Conservation (phyloP, 2,113 vertebrate species). For the Gavialis gangeticus region DNA sequence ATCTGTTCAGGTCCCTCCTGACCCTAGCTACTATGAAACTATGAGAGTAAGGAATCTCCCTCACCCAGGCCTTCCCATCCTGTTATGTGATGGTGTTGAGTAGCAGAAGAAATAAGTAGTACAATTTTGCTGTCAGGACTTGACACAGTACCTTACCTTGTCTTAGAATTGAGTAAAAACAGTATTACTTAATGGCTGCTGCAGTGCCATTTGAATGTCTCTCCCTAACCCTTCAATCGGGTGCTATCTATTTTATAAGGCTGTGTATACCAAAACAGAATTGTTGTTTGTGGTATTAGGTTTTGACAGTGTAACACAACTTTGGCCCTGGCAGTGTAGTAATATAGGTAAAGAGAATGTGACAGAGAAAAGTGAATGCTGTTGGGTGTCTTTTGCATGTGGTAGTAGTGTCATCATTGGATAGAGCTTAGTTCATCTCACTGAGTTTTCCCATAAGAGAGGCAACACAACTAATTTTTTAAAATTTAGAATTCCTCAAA, state of each 20-base stretch:
- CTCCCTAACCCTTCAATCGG: neutral
- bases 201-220: neutral
- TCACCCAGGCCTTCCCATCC: no score
- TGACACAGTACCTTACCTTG: neutral
- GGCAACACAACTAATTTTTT: neutral
- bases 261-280: neutral
- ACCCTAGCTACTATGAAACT: no score
- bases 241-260: neutral
- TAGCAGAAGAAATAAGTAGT: neutral
- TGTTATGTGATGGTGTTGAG: neutral
- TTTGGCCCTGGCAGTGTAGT: neutral
- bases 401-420: neutral
- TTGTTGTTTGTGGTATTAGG: neutral
- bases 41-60: no score
- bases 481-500: neutral
- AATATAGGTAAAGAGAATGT: neutral
- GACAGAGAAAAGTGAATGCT: neutral
- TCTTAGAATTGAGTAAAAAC: neutral
- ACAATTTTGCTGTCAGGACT: neutral
- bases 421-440: neutral
- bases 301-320: neutral
- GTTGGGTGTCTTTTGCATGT: neutral
- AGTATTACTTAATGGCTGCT: neutral
- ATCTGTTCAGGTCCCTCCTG: no score
- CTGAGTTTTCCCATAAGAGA: neutral